Conservation (phyloP, 2,797 vertebrate species). For the Lophotriccus pileatus region DNA sequence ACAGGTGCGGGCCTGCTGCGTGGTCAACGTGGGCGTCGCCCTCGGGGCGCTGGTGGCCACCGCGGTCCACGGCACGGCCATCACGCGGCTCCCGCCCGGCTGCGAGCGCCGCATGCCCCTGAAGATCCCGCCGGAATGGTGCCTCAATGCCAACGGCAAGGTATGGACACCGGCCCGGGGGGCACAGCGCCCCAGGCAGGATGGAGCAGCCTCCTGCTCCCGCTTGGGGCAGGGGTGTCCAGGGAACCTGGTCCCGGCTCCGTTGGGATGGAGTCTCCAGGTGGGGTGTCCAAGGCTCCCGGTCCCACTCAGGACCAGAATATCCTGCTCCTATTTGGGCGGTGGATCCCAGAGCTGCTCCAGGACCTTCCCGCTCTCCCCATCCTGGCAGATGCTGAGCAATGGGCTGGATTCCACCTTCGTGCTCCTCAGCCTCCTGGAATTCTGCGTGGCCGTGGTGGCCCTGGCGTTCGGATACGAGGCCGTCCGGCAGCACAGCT, state of each 20-base stretch:
- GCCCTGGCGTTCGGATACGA: background rate
- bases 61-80: background rate
- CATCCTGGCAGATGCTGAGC: background rate
- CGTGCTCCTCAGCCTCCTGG: background rate
- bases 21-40: background rate
- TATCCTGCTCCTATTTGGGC: accelerated
- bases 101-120: accelerated
- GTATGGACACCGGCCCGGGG: background rate
- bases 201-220: too few species aligned
- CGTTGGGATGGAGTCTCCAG: too few species aligned
- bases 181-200: too few species aligned
- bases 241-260: too few species aligned
- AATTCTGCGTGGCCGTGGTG: background rate
- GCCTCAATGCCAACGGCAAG: accelerated
- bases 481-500: background rate
- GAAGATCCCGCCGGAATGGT: background rate
- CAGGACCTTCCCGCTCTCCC: accelerated
- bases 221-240: accelerated
- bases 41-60: slow-evolving; percentile 12
- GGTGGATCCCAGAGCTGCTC: background rate
- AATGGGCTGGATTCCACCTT: background rate
- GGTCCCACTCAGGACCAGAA: background rate
- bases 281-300: too few species aligned
- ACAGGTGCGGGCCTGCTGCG: slow-evolving; percentile 20
- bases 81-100: accelerated